phyloP scores from a whole-genome alignment of 1,140 invertebrate species.

The Macrobrachium nipponense region DNA sequence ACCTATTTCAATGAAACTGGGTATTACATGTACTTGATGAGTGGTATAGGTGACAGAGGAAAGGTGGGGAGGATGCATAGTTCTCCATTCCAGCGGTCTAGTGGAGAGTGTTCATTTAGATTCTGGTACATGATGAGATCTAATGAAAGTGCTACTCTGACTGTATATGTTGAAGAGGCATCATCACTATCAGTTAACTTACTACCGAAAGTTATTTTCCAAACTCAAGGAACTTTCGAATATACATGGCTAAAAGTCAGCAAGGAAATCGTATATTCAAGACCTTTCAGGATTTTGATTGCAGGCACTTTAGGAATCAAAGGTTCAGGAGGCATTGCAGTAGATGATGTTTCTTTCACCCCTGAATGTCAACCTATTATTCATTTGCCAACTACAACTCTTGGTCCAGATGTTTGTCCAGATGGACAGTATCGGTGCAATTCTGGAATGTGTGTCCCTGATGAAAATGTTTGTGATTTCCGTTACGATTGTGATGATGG shows the following conservation, averaged over 20 bases:
- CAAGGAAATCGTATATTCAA: constrained; percentile 23
- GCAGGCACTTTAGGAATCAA: constrained; percentile 5
- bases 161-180: constrained; percentile 38
- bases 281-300: constrained; percentile 45
- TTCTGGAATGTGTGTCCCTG: constrained; percentile 16
- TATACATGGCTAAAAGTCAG: constrained; percentile 33
- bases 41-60: constrained; percentile 9
- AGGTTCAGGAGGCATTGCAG: constrained; percentile 34
- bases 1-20: constrained; percentile 50
- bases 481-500: constrained; percentile 41
- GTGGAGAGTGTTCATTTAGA: constrained; percentile 38
- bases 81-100: constrained; percentile 16
- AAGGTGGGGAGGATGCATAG: constrained; percentile 37
- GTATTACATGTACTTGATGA: constrained; percentile 45
- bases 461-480: constrained; percentile 43
- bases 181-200: background rate
- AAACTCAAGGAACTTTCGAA: constrained; percentile 27
- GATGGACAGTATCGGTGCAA: constrained; percentile 27
- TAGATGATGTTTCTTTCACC: constrained; percentile 55
- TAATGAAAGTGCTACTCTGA: constrained; percentile 19
- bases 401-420: constrained; percentile 13
- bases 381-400: constrained; percentile 13
- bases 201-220: background rate
- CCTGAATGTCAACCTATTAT: constrained; percentile 23
- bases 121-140: constrained; percentile 55